Percentiles rank a stretch among this genome's conserved stretches.
Conservation (phyloP, 2,113 vertebrate genomes). For the Micromys minutus region DNA sequence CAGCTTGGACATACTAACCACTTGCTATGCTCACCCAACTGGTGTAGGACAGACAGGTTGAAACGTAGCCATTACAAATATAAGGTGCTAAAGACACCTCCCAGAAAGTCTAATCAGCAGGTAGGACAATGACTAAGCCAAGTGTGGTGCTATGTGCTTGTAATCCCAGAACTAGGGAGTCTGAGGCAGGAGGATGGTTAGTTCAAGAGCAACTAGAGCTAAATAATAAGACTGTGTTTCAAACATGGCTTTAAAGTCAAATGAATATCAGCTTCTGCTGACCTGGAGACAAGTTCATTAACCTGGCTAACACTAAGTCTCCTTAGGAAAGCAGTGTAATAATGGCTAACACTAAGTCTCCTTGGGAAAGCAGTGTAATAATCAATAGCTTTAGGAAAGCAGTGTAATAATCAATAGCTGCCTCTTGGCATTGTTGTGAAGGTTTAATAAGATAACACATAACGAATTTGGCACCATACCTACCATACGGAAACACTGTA, state of each 20-base stretch:
- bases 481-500: constrained; percentile 41
- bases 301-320: constrained; percentile 16
- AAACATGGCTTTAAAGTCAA: not conserved
- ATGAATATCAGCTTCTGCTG: not conserved
- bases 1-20: not conserved
- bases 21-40: not conserved
- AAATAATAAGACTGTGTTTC: not conserved
- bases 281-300: constrained; percentile 28
- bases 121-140: not conserved
- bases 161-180: not conserved
- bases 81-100: not conserved
- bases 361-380: no score
- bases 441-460: constrained; percentile 46
- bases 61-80: not conserved
- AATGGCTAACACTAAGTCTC: constrained; percentile 4
- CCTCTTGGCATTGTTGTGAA: not conserved
- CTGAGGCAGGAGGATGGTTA: not conserved
- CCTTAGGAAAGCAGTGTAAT: constrained; percentile 46
- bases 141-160: not conserved
- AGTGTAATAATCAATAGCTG: constrained; percentile 2
- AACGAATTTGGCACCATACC: constrained; percentile 25
- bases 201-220: not conserved
- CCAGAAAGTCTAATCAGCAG: not conserved
- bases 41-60: not conserved
- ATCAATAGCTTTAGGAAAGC: no score